Conservation (phyloP, 2,113 vertebrate species). For the Hipposideros armiger region DNA sequence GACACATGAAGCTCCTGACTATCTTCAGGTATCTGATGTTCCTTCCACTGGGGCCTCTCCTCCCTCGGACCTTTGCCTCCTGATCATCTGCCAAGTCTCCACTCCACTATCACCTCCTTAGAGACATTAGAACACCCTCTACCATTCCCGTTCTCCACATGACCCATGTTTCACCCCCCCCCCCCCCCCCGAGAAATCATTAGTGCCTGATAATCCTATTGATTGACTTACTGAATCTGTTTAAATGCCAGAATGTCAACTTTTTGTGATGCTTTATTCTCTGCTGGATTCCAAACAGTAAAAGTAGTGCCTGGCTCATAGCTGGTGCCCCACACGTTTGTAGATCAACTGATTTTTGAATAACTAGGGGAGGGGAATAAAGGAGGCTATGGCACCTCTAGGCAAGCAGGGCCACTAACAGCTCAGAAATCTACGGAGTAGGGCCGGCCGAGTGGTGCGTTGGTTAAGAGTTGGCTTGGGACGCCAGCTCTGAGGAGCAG, state of each 20-base stretch:
- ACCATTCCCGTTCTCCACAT: fast-evolving
- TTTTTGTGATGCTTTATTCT: not conserved
- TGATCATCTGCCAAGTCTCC: not conserved
- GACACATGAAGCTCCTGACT: not conserved
- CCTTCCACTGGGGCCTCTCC: not conserved
- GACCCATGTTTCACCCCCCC: not conserved
- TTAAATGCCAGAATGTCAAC: not conserved
- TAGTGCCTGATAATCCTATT: not conserved
- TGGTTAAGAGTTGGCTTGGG: too few species aligned
- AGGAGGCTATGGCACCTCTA: not conserved
- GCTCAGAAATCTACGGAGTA: not conserved
- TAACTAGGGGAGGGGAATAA: not conserved
- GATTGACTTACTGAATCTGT: not conserved
- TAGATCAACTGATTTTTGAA: not conserved
- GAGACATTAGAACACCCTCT: not conserved
- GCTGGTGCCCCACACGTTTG: not conserved
- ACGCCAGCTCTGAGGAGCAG: too few species aligned
- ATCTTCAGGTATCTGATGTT: not conserved
- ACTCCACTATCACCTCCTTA: not conserved
- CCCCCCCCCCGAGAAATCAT: too few species aligned
- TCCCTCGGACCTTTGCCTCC: not conserved
- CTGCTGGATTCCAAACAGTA: not conserved
- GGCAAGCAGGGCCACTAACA: not conserved
- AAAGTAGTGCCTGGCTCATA: not conserved
- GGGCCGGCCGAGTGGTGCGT: not conserved